Conservation (phyloP, 1,140 invertebrate species). For the Sycobia sp. region DNA sequence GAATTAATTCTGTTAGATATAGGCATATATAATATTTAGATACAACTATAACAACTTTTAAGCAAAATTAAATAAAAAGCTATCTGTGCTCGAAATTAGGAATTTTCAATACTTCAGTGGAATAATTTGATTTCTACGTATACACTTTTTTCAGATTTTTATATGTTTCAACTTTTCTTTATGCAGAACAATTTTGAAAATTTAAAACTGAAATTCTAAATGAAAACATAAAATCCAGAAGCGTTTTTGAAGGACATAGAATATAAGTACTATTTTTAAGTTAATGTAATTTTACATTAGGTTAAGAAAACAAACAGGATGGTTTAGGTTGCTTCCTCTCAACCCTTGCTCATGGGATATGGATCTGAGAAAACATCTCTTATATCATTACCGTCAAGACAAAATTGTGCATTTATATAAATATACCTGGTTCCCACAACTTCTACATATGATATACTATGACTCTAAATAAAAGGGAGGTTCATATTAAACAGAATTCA, state of each 20-base stretch:
- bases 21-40: slow-evolving; percentile 5
- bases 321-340: slow-evolving; percentile 4
- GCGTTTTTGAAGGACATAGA: neutral
- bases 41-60: too few relatives aligned
- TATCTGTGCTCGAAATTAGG: slow-evolving; percentile 60
- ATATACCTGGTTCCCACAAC: slow-evolving; percentile 57
- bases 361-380: slow-evolving; percentile 22
- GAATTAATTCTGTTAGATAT: neutral
- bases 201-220: slow-evolving; percentile 4
- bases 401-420: slow-evolving; percentile 3
- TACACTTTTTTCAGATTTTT: slow-evolving; percentile 12
- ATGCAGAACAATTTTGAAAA: slow-evolving; percentile 54
- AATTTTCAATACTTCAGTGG: slow-evolving; percentile 29
- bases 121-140: neutral
- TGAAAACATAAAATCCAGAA: slow-evolving; percentile 14
- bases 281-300: neutral
- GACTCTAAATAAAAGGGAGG: too few relatives aligned
- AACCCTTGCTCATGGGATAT: slow-evolving; percentile 9
- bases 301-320: neutral
- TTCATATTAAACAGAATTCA: neutral
- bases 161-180: slow-evolving; percentile 53
- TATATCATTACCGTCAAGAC: neutral
- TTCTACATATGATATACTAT: neutral
- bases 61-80: slow-evolving; percentile 17
- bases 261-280: neutral